Evolutionary conservation across 2,113 vertebrate genomes (phyloP).

Genomic region (Notothenia coriiceps): DNA sequence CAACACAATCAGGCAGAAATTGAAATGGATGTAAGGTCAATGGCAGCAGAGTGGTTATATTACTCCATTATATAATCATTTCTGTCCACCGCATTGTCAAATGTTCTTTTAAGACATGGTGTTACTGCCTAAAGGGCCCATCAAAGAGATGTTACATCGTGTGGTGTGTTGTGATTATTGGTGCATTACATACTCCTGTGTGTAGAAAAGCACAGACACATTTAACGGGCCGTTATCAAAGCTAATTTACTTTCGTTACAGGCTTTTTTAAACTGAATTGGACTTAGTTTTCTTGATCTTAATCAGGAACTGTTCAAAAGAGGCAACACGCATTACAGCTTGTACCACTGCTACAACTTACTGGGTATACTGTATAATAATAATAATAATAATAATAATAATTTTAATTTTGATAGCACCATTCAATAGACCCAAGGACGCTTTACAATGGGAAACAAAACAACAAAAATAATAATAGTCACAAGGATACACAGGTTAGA

Average conservation of each 20-base stretch:
- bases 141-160: slow-evolving; percentile 10
- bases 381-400: no score
- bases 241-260: slow-evolving; percentile 15
- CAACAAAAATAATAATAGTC: no score
- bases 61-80: not conserved
- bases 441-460: no score
- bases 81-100: slow-evolving; percentile 2
- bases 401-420: no score
- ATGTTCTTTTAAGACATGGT: slow-evolving; percentile 10
- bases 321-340: not conserved
- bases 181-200: slow-evolving; percentile 11
- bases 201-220: not conserved
- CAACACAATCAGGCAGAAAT: slow-evolving; percentile 24
- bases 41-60: slow-evolving; percentile 4
- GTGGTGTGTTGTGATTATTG: not conserved
- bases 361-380: not conserved
- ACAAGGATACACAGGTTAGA: no score
- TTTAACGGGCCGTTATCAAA: slow-evolving; percentile 22
- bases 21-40: slow-evolving; percentile 25
- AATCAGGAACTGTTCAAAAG: not conserved
- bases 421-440: no score
- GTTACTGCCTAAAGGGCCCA: slow-evolving; percentile 14
- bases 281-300: slow-evolving; percentile 9
- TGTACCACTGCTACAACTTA: not conserved
- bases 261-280: slow-evolving; percentile 1